phyloP scores from a whole-genome alignment of 2,797 vertebrate genomes.

The Leontopithecus rosalia region DNA sequence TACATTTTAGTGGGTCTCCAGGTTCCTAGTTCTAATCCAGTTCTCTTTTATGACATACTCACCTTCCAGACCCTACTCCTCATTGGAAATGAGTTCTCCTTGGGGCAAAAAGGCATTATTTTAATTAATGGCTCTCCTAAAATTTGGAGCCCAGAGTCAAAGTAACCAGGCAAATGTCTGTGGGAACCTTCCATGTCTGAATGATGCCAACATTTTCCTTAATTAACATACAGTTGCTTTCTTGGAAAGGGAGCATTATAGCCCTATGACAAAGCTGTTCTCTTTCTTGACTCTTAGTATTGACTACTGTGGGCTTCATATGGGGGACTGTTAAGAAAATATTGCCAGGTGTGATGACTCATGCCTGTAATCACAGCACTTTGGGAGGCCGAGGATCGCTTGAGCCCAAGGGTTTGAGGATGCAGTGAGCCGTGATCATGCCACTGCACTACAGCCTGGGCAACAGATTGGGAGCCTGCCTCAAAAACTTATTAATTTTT shows the following conservation, averaged over 20 bases:
- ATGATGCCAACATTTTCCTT: neutral
- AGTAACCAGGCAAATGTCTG: neutral
- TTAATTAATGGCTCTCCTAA: neutral
- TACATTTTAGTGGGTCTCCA: neutral
- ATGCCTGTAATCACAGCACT: neutral
- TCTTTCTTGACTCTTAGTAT: neutral
- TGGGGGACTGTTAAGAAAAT: neutral
- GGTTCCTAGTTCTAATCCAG: neutral
- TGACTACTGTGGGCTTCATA: neutral
- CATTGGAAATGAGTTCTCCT: neutral
- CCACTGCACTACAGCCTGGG: neutral
- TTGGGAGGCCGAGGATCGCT: neutral
- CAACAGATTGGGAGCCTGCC: neutral
- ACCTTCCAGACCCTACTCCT: neutral
- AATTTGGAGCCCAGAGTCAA: slow-evolving; percentile 24
- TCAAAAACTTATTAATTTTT: neutral
- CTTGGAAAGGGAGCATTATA: neutral
- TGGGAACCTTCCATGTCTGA: neutral
- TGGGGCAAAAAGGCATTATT: neutral
- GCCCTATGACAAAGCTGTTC: neutral
- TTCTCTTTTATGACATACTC: neutral
- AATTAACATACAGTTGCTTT: neutral
- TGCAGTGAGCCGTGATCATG: neutral
- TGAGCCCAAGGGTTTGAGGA: neutral
- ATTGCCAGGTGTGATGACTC: neutral